These are phyloP conservation scores for Brachypodius melanocephalos DNA, from an alignment of 2,113 vertebrate genomes.

Conservation along the genomic window DNA sequence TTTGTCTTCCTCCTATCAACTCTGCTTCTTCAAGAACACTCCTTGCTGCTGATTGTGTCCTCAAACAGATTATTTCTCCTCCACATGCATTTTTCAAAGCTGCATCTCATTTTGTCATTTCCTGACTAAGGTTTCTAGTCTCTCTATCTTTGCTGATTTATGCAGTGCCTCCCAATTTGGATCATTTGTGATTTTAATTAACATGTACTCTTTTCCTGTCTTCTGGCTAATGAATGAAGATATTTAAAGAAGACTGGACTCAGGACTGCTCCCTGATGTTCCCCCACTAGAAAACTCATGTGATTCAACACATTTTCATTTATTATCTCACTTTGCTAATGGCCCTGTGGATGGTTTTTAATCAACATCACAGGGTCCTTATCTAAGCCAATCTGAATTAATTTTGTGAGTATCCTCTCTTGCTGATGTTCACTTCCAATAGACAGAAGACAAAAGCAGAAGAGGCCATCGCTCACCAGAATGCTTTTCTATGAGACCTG, in stretches of 20 bases:
- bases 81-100: background rate
- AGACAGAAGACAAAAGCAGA: background rate
- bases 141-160: conserved; percentile 36
- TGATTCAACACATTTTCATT: background rate
- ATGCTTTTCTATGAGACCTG: background rate
- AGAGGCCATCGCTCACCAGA: background rate
- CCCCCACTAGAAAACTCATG: background rate
- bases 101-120: conserved; percentile 49
- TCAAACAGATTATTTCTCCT: background rate
- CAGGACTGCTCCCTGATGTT: conserved; percentile 22
- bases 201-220: conserved; percentile 11
- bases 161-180: conserved; percentile 35
- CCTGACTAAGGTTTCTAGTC: conserved; percentile 26
- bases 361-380: conserved; percentile 42
- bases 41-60: background rate
- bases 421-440: background rate
- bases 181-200: conserved; percentile 63
- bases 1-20: conserved; percentile 5
- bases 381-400: conserved; percentile 54
- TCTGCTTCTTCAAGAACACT: background rate
- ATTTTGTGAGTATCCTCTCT: conserved; percentile 10
- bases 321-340: conserved; percentile 45
- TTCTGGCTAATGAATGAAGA: conserved; percentile 56
- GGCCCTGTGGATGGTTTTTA: conserved; percentile 33
- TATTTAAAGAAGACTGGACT: conserved; percentile 43